A percentile compares a stretch with the other conserved stretches of the same genome.
phyloP scores from a whole-genome alignment of 2,797 vertebrate species.

The Sarcoramphus papa region DNA sequence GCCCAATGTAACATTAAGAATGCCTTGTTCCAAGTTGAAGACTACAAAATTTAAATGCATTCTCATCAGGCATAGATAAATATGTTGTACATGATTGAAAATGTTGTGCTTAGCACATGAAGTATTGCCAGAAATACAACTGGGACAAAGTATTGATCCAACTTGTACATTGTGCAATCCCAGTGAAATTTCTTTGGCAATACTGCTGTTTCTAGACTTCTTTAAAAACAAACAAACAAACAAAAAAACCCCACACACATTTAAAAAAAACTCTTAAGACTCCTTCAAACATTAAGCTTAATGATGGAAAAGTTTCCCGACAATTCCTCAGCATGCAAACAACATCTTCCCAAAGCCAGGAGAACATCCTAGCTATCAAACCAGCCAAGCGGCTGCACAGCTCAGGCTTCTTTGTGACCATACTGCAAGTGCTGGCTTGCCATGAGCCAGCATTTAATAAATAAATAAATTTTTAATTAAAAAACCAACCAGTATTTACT shows the following conservation, averaged over 20 bases:
- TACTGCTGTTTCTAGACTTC: neutral
- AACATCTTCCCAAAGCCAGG: neutral
- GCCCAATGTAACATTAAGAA: too few relatives aligned
- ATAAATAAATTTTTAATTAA: neutral
- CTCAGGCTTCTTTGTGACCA: neutral
- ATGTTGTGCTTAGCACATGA: neutral
- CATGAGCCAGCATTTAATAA: neutral
- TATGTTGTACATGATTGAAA: neutral
- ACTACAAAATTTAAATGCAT: neutral
- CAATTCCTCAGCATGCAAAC: neutral
- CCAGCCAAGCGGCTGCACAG: neutral
- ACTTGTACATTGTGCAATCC: neutral
- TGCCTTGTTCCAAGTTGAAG: too few relatives aligned
- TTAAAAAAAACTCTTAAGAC: neutral
- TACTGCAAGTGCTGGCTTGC: neutral
- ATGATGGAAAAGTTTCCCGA: neutral
- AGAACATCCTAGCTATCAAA: neutral
- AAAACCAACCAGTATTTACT: neutral
- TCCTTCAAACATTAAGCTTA: neutral
- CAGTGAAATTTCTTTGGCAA: neutral
- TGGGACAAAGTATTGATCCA: neutral
- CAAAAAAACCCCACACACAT: neutral
- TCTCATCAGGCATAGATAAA: neutral
- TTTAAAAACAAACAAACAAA: too few relatives aligned
- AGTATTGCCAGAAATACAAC: neutral